Base-by-base conservation (phyloP, 2,113 vertebrate genomes). In the Nothocercus nigrocapillus region DNA sequence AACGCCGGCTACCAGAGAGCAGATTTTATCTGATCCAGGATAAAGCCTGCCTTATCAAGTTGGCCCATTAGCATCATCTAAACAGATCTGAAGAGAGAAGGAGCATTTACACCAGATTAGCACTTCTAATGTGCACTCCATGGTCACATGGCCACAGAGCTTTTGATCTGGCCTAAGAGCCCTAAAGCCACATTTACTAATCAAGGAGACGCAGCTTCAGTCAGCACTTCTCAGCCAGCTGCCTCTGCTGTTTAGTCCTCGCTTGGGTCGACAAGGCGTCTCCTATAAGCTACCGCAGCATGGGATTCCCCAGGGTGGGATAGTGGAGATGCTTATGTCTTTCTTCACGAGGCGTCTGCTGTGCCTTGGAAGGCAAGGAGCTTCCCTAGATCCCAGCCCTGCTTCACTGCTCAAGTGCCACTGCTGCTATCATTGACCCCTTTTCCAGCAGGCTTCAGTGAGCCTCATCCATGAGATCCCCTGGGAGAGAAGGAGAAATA, bases 41-140 rank as follows among this genome's bases (percentile, higher is more conserved):
- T 74, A 78, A 84, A 84, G 56, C 45, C 42, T 82, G 42, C 32
- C 69, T 81, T 72, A 67, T 38, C 74, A 67, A 42, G 66, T 32
- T 30, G 62, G n/a, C 30, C 68, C 24, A 19, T 82, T 75, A 32
- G 38, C 67, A 28, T 32, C 0, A 36, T 19, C 81, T 59, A 16
- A 34, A 86, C 66, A 74, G 32, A 51, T 45, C 28, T 82, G 66
- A 66, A 88, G 66, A 40, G 73, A 34, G 9, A 45, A 47, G 36
- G 27, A 36, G 36, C n/a, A 30, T 69, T 88, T 91, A 61, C 47
- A 66, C 28, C 58, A 93, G 58, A 51, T 61, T 42, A 89, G 27
- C 62, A 18, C 56, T 64, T 21, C 49, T 49, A 49, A 49, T 28
- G 24, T 18, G 6, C 49, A 49, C 47, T 49, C 49, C 20, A 21